phyloP scores from a whole-genome alignment of 2,888 invertebrate genomes.

The Luffia ferchaultella region DNA sequence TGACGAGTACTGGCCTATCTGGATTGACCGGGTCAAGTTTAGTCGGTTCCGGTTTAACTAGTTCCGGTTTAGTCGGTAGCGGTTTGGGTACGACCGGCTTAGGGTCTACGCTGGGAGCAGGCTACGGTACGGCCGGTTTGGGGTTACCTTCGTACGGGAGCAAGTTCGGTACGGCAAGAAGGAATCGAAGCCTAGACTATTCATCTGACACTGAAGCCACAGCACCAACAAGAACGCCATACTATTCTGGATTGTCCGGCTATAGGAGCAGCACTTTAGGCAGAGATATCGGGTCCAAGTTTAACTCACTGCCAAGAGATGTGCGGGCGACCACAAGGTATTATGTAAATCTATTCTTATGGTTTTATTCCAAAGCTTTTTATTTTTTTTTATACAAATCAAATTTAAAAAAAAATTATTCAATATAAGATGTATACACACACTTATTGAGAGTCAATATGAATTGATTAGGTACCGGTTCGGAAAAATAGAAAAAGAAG shows the following conservation, averaged over 20 bases:
- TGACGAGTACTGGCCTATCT: constrained; percentile 54
- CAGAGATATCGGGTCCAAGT: constrained; percentile 71
- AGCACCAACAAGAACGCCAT: constrained; percentile 76
- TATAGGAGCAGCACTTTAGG: constrained; percentile 60
- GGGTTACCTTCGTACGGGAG: constrained; percentile 50
- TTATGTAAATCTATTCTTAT: constrained; percentile 16
- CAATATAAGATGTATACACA: too few relatives aligned
- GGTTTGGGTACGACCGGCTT: constrained; percentile 44
- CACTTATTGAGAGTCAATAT: too few relatives aligned
- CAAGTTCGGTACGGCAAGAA: constrained; percentile 71
- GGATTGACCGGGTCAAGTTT: constrained; percentile 47
- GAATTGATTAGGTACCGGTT: too few relatives aligned
- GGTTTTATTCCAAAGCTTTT: background rate
- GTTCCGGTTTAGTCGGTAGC: constrained; percentile 41
- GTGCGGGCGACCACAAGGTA: constrained; percentile 70
- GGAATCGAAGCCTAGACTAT: constrained; percentile 86
- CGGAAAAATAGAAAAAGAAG: too few relatives aligned
- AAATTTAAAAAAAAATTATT: background rate
- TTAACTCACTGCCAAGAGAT: constrained; percentile 77
- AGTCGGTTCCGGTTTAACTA: constrained; percentile 45
- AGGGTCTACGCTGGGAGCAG: constrained; percentile 40
- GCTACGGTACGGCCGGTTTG: constrained; percentile 48
- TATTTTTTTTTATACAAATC: background rate
- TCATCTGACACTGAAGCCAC: constrained; percentile 97
- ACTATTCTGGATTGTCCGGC: constrained; percentile 71